Conservation (phyloP, 2,888 invertebrate species). For the Drosophila rellima region DNA sequence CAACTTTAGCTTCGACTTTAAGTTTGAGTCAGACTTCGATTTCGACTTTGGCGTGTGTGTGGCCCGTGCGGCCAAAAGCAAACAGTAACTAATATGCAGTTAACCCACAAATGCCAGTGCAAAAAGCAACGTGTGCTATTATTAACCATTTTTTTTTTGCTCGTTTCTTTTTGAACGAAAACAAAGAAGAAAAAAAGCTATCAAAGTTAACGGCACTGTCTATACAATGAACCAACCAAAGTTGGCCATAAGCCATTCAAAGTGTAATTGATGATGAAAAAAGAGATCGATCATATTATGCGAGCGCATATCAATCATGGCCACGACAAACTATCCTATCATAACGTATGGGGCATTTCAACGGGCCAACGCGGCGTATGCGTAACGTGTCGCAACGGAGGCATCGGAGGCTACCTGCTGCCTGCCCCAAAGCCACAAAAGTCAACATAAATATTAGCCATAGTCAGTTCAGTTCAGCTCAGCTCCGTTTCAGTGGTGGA, state of each 20-base stretch:
- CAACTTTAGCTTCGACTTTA: neutral
- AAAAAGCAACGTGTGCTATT: conserved; percentile 69
- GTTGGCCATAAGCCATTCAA: conserved; percentile 70
- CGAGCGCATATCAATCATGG: conserved; percentile 80
- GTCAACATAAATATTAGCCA: conserved; percentile 66
- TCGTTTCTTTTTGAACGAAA: conserved; percentile 18
- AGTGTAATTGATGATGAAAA: conserved; percentile 80
- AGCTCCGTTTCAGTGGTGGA: conserved; percentile 15
- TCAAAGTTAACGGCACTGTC: conserved; percentile 57
- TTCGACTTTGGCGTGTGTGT: conserved; percentile 53
- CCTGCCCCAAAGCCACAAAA: conserved; percentile 62
- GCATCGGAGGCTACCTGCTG: conserved; percentile 44
- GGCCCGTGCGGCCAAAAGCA: conserved; percentile 55
- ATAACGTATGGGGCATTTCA: conserved; percentile 20
- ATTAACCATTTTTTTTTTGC: conserved; percentile 56
- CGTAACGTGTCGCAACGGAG: conserved; percentile 77
- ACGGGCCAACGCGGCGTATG: conserved; percentile 63
- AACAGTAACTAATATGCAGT: conserved; percentile 78
- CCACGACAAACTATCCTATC: conserved; percentile 71
- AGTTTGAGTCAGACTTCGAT: neutral
- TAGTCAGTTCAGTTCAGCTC: conserved; percentile 19
- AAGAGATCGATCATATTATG: conserved; percentile 80
- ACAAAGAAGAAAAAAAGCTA: conserved; percentile 6
- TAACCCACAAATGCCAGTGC: conserved; percentile 75
- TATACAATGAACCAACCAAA: conserved; percentile 52